Conservation (phyloP, 2,797 vertebrate species). For the Cossypha niveicapilla region DNA sequence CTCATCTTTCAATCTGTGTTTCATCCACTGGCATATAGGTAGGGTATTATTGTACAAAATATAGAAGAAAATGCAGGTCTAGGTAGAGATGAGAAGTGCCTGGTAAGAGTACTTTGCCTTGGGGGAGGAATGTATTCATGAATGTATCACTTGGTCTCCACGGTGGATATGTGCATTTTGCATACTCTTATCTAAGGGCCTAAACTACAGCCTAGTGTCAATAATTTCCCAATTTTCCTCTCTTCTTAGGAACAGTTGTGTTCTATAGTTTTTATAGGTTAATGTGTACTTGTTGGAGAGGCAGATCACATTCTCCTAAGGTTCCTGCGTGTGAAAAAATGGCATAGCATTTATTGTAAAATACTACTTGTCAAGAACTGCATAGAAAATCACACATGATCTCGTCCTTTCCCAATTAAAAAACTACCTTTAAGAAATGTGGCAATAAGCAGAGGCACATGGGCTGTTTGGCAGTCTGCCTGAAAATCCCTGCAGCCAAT, state of each 20-base stretch:
- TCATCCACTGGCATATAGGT: not conserved
- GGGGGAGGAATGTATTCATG: not conserved
- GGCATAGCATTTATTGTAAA: constrained; percentile 37
- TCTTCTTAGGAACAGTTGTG: not conserved
- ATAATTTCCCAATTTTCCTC: not conserved
- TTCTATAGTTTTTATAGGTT: not conserved
- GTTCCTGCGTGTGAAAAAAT: not conserved
- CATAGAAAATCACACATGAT: constrained; percentile 55
- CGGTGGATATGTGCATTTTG: not conserved
- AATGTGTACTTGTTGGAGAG: not conserved
- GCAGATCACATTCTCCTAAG: not conserved
- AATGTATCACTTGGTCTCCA: not conserved
- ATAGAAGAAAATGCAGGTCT: not conserved
- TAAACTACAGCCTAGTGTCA: not conserved
- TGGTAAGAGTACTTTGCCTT: not conserved
- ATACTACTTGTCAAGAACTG: constrained; percentile 63
- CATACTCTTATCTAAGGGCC: not conserved
- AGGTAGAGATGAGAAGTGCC: not conserved
- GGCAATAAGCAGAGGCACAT: constrained; percentile 72
- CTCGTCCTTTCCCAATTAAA: constrained; percentile 67
- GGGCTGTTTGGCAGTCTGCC: constrained; percentile 66
- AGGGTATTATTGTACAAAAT: not conserved
- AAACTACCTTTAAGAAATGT: constrained; percentile 64
- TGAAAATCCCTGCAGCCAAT: constrained; percentile 57
- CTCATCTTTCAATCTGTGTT: not conserved